Conservation (phyloP, 1,140 invertebrate genomes). For the Dendrolimus punctatus region DNA sequence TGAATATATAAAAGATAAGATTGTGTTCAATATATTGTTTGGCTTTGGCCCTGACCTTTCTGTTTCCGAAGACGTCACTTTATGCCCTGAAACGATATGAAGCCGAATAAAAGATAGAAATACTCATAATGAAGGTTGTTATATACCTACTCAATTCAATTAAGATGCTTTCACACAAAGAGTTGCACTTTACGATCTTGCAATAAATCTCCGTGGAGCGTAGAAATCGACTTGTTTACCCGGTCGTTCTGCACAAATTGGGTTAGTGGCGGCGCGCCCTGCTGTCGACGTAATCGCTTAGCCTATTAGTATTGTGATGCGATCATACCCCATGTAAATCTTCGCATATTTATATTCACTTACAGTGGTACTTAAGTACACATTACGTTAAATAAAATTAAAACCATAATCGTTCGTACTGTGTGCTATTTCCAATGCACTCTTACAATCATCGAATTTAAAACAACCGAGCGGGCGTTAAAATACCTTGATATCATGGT, state of each 20-base stretch:
- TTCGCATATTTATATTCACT: slow-evolving; percentile 40
- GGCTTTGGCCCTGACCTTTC: no score
- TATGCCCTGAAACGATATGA: no score
- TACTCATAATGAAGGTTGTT: slow-evolving; percentile 19
- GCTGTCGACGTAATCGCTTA: slow-evolving; percentile 38
- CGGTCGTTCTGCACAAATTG: slow-evolving; percentile 55
- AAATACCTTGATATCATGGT: no score
- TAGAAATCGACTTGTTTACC: slow-evolving; percentile 48
- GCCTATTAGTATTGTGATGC: slow-evolving; percentile 36
- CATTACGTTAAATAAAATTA: slow-evolving; percentile 29
- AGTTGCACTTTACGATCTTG: slow-evolving; percentile 46
- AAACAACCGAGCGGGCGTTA: no score
- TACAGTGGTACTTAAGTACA: slow-evolving; percentile 20
- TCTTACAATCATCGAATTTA: no score
- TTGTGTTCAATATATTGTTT: no score
- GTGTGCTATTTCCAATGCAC: no score
- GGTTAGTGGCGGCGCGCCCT: slow-evolving; percentile 47
- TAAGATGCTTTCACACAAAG: slow-evolving; percentile 35
- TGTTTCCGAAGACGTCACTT: no score
- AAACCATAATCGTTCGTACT: slow-evolving; percentile 2
- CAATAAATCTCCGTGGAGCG: slow-evolving; percentile 46
- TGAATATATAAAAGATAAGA: no score
- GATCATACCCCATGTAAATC: slow-evolving; percentile 35
- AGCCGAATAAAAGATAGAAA: no score
- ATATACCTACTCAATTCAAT: slow-evolving; percentile 35